Conservation (phyloP, 64 coral and sea anemone species). For the Hydrozoanthus tunicans region DNA sequence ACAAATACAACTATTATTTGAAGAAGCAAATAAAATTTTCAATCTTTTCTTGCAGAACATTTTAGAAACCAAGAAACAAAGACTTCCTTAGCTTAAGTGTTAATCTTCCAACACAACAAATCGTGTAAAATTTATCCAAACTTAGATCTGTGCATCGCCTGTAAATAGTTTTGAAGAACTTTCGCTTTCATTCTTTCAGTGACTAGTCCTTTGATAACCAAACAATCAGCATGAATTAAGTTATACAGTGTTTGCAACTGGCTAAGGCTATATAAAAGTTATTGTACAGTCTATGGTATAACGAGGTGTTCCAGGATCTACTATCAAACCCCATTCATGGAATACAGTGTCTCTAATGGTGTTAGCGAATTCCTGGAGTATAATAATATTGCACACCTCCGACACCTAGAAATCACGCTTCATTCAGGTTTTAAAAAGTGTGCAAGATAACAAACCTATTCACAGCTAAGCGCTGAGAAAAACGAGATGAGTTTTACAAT, state of each 20-base stretch:
- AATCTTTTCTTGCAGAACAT: too few relatives aligned
- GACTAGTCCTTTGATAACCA: too few relatives aligned
- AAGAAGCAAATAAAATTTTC: too few relatives aligned
- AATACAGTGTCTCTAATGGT: constrained; percentile 47
- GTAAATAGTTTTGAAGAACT: too few relatives aligned
- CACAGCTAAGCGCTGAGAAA: too few relatives aligned
- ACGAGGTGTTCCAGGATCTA: constrained; percentile 35
- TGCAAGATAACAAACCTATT: not conserved
- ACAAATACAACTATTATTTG: too few relatives aligned
- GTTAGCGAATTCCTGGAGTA: constrained; percentile 54
- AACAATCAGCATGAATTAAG: too few relatives aligned
- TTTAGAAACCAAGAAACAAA: not conserved
- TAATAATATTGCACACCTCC: constrained; percentile 45
- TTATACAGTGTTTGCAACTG: not conserved
- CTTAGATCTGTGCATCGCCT: too few relatives aligned
- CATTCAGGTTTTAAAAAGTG: constrained; percentile 58
- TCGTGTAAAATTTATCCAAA: too few relatives aligned
- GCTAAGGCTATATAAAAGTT: not conserved
- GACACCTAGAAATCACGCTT: constrained; percentile 45
- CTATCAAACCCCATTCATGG: constrained; percentile 62
- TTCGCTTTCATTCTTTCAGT: too few relatives aligned
- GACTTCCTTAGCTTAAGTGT: not conserved
- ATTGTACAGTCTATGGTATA: not conserved
- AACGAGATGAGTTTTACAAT: too few relatives aligned
- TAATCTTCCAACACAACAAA: too few relatives aligned